A percentile compares a stretch with the other conserved stretches of the same genome.
Conservation (phyloP, 2,888 invertebrate species). For the Tipula confusa region DNA sequence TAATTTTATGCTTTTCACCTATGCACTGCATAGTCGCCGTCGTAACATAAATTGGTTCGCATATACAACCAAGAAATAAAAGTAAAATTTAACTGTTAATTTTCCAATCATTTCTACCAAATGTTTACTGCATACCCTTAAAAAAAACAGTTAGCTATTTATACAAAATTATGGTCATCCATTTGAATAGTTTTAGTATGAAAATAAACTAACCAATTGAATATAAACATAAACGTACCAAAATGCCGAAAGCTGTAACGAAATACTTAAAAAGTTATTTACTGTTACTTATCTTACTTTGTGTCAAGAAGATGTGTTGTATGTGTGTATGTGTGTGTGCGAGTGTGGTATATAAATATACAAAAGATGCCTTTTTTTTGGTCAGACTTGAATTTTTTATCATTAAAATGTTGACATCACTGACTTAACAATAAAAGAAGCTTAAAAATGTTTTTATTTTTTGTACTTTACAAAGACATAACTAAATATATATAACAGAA, state of each 20-base stretch:
- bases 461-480: background rate
- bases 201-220: background rate
- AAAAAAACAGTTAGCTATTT: background rate
- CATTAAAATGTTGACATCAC: constrained; percentile 12
- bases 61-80: too few relatives aligned
- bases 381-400: background rate
- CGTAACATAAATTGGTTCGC: too few relatives aligned
- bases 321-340: too few relatives aligned
- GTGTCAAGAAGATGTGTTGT: background rate
- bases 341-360: too few relatives aligned
- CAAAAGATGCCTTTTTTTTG: background rate
- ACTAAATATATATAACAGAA: background rate
- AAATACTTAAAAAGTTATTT: background rate
- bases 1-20: too few relatives aligned
- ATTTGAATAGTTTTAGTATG: background rate
- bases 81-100: too few relatives aligned
- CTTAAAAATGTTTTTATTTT: background rate
- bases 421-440: background rate
- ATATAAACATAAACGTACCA: background rate
- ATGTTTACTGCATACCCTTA: too few relatives aligned
- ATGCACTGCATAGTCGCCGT: too few relatives aligned
- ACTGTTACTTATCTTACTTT: constrained; percentile 3
- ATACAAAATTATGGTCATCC: background rate
- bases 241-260: background rate
- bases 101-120: too few relatives aligned